phyloP scores from a whole-genome alignment of 2,113 vertebrate genomes.

The Diglossa brunneiventris region DNA sequence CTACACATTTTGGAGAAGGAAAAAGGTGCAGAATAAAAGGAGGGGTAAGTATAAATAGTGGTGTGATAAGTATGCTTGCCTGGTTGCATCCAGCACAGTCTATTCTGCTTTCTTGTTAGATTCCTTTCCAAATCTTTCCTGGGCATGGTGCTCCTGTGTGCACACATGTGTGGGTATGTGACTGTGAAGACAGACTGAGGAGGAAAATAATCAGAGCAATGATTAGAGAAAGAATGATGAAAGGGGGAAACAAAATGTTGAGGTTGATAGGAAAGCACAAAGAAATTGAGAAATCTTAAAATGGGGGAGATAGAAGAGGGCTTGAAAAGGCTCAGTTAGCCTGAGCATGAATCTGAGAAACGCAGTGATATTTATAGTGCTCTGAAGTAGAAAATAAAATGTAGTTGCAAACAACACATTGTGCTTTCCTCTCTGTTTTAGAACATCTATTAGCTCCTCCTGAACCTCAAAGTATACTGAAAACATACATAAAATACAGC shows the following conservation, averaged over 20 bases:
- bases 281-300: background rate
- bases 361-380: background rate
- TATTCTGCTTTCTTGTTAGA: background rate
- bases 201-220: background rate
- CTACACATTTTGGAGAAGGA: background rate
- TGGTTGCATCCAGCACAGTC: background rate
- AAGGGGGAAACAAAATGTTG: background rate
- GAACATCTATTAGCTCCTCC: background rate
- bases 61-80: background rate
- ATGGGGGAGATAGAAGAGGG: background rate
- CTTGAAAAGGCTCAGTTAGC: background rate
- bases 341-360: background rate
- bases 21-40: rapidly evolving
- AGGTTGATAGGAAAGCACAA: background rate
- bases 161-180: rapidly evolving
- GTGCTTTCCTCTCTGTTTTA: background rate
- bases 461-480: background rate
- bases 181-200: background rate
- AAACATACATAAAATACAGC: background rate
- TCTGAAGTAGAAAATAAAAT: background rate
- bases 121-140: background rate
- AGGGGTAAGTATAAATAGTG: background rate
- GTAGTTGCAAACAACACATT: rapidly evolving
- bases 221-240: background rate
- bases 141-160: rapidly evolving